phyloP scores from a whole-genome alignment of 1,140 invertebrate genomes.

The silkworm (Bombyx mori) region DNA sequence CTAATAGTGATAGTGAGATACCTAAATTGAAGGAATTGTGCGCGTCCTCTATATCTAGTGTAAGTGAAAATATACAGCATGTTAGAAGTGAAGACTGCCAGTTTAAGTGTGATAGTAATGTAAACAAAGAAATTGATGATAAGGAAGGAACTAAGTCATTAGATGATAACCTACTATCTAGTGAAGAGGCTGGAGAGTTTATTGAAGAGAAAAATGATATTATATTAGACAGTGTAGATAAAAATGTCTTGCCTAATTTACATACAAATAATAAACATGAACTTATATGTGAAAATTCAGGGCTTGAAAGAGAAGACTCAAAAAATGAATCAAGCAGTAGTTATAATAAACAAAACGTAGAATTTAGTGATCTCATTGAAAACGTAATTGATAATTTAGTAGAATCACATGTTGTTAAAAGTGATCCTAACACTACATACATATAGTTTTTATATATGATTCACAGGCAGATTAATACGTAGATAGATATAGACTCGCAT shows the following conservation, averaged over 20 bases:
- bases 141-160: slow-evolving; percentile 58
- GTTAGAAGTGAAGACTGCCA: slow-evolving; percentile 54
- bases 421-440: not conserved
- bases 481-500: no score
- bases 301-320: no score
- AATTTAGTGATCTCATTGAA: slow-evolving; percentile 16
- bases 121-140: slow-evolving; percentile 44
- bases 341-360: slow-evolving; percentile 11
- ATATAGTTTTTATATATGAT: no score
- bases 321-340: not conserved
- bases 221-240: not conserved
- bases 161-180: slow-evolving; percentile 34
- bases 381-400: slow-evolving; percentile 9
- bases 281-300: no score
- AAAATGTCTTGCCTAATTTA: not conserved
- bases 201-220: slow-evolving; percentile 3
- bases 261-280: no score
- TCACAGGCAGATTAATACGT: no score
- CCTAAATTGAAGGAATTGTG: slow-evolving; percentile 56
- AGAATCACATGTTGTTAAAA: not conserved
- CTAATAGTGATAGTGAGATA: slow-evolving; percentile 48
- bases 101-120: slow-evolving; percentile 53
- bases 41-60: slow-evolving; percentile 55
- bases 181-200: slow-evolving; percentile 9
- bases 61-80: slow-evolving; percentile 49